These are phyloP conservation scores for Heteromormyrus szaboi DNA, from an alignment of 2,797 vertebrate species.

Conservation along the genomic window DNA sequence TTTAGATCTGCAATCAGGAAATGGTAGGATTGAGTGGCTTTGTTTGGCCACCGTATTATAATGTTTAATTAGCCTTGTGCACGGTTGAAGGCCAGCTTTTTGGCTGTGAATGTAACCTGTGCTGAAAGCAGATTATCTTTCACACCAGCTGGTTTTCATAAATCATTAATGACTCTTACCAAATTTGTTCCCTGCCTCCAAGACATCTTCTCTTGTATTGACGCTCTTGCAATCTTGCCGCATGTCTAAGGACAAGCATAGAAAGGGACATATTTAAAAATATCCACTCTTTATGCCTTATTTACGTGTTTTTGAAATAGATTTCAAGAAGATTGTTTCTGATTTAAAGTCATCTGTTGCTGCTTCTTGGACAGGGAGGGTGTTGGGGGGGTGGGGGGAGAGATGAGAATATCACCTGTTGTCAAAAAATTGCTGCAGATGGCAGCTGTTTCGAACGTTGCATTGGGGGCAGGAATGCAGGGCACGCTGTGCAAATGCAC, in stretches of 20 bases:
- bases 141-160: constrained; percentile 14
- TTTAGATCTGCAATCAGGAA: background rate
- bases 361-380: constrained; percentile 11
- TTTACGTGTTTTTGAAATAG: constrained; percentile 10
- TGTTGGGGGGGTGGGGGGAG: constrained; percentile 33
- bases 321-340: constrained; percentile 40
- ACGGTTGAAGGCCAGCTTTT: background rate
- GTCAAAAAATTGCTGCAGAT: constrained; percentile 33
- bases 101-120: background rate
- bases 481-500: constrained; percentile 51
- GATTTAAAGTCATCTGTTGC: constrained; percentile 34
- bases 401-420: constrained; percentile 62
- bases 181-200: background rate
- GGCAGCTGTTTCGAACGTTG: constrained; percentile 52
- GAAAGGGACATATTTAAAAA: background rate
- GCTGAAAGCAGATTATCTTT: constrained; percentile 6
- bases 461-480: constrained; percentile 36
- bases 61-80: background rate
- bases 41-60: background rate
- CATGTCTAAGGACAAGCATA: background rate
- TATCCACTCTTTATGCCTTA: background rate
- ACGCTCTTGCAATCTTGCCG: background rate
- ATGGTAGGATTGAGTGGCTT: background rate
- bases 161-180: constrained; percentile 16
- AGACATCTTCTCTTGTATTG: background rate